Base-by-base conservation (phyloP, 2,888 invertebrate genomes). In the Ditylenchus weischeri region DNA sequence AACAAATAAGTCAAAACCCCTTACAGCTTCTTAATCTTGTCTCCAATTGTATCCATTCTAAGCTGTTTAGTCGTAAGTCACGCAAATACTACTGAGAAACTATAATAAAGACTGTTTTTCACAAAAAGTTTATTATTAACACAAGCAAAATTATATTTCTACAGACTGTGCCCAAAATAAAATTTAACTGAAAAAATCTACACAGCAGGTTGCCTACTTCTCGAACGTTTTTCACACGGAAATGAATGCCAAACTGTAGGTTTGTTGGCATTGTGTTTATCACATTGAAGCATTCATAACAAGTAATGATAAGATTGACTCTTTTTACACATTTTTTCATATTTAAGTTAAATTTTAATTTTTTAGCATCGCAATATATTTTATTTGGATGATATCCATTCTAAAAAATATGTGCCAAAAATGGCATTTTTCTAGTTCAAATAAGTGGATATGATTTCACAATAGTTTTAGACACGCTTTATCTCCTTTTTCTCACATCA, bases 21-120 rank as follows among this genome's bases (percentile, higher is more conserved):
- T 71, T 83, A 81, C 35, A 83, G 78, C 76, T 83, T 80, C 77
- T 83, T 83, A 67, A 83, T 77, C 72, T 78, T 79, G 69, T 82
- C 81, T 65, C 79, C 76, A 68, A 54, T 54, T 10, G 54, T 10
- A 29, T 54, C n/a, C 54, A 54, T 54, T 54, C 29, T 54, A 13
- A 29, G 54, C 21, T 43, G 43, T 13, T 15, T 10, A 43, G 8
- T 43, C 43, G 15, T 1, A 43, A 43, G 8, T 43, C 43, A 13
- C 43, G 8, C 3, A 43, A 43, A 43, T 6, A 43, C 43, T 1
- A 6, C 43, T 43, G 43, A 13, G 43, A 43, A 43, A 43, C 43
- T 43, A 43, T 15, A 43, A 43, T 10, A 43, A 43, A 43, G n/a
- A 43, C 43, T 13, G 43, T 43, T 43, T 43, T 43, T 43, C 43